Evolutionary conservation across 2,113 vertebrate genomes (phyloP), one percentile per base, ranked within the genome.

Genomic region (Chlamydotis undulata): DNA sequence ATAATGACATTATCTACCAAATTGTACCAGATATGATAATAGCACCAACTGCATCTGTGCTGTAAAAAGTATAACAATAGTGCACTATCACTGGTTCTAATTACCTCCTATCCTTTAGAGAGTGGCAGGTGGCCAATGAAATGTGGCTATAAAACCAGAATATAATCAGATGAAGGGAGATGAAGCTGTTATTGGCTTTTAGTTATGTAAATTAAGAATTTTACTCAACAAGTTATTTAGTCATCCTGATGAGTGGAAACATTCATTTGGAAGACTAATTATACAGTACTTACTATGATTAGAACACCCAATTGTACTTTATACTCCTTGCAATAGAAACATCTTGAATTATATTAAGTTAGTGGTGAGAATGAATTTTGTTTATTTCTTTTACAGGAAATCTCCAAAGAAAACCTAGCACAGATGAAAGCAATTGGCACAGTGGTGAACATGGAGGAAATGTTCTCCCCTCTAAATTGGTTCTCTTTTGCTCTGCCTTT

Each of bases 261-360:
- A 97, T 94, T 97, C 90, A 97, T 97, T 97, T 97, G 93, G 85
- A 97, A 95, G 92, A 97, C 93, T 97, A 98, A 98, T 98, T 97
- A 96, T 80, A 87, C 76, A 83, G 89, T 78, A 76, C 68, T 97
- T 90, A 84, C 59, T 97, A 90, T 95, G 96, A 96, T 97, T 96
- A 97, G 92, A 94, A 89, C 60, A 95, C 43, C 63, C 78, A 94
- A 81, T 86, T 90, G 57, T 89, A 95, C 53, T 90, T 83, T 70
- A 87, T 39, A 37, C 28, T 67, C 41, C 80, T 86, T 55, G 83
- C 3, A 18, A 71, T 14, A 79, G 28, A 93, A 90, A 56, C 16
- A 68, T 84, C 74, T 87, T 91, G 45, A 87, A 87, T 93, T 78
- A 75, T 65, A 92, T 93, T 87, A 93, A 93, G 76, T 87, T 87